Evolutionary conservation across 2,888 invertebrate genomes (phyloP).

Genomic region (Pyrgus malvae): DNA sequence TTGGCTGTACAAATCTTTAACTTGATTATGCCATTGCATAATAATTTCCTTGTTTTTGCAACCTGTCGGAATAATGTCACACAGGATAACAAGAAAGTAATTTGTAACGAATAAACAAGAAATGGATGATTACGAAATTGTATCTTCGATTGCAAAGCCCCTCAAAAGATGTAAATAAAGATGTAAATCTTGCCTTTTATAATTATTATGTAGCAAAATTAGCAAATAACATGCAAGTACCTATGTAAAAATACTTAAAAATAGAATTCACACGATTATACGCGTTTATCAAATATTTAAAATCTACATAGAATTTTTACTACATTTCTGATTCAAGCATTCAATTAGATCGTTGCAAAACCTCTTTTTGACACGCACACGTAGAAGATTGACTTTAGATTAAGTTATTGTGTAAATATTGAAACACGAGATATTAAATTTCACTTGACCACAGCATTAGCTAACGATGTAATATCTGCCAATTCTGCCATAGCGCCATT

Average conservation of each 20-base stretch:
- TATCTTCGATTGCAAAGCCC: too few species aligned
- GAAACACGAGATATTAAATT: slow-evolving; percentile 8
- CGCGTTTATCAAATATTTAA: too few species aligned
- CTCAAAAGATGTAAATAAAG: too few species aligned
- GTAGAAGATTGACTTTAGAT: slow-evolving; percentile 51
- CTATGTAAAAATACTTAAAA: too few species aligned
- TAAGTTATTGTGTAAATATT: slow-evolving; percentile 23
- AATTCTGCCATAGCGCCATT: background rate
- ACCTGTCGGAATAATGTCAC: slow-evolving; percentile 31
- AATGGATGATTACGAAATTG: slow-evolving; percentile 8
- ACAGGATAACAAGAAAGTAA: slow-evolving; percentile 33
- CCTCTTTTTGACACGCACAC: slow-evolving; percentile 41
- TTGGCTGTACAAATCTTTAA: slow-evolving; percentile 2
- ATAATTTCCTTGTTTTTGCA: slow-evolving; percentile 7
- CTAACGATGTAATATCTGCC: background rate
- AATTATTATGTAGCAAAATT: too few species aligned
- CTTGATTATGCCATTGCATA: background rate
- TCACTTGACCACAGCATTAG: slow-evolving; percentile 29
- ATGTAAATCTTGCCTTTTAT: too few species aligned
- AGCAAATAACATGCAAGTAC: too few species aligned
- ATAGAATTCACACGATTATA: too few species aligned
- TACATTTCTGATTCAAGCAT: too few species aligned
- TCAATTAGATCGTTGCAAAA: too few species aligned
- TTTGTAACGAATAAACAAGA: background rate
- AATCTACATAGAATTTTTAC: too few species aligned